Percentiles rank a stretch among this genome's conserved stretches.
These are phyloP conservation scores for Acleris holmiana DNA, from an alignment of 2,888 invertebrate genomes.

Conservation along the genomic window DNA sequence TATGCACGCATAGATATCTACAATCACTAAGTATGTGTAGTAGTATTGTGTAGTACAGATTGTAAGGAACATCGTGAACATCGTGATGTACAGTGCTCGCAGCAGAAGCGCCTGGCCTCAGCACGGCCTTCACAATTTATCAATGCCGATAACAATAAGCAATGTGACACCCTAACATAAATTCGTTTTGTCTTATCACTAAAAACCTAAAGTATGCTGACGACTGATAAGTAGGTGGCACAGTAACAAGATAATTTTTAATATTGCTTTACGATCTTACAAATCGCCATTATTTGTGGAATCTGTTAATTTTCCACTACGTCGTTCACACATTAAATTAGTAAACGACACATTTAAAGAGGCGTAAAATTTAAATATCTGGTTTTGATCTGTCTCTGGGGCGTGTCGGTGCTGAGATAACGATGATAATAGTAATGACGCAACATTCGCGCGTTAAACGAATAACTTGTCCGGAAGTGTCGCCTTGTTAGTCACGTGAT, in stretches of 20 bases:
- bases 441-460: conserved; percentile 28
- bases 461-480: conserved; percentile 24
- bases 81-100: conserved; percentile 42
- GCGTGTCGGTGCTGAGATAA: conserved; percentile 28
- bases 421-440: conserved; percentile 31
- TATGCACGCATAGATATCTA: conserved; percentile 66
- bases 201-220: conserved; percentile 62
- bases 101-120: conserved; percentile 58
- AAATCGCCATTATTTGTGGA: conserved; percentile 41
- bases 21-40: conserved; percentile 44
- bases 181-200: conserved; percentile 80
- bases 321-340: conserved; percentile 28
- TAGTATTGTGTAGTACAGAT: conserved; percentile 24
- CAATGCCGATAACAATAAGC: conserved; percentile 77
- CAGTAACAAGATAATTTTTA: conserved; percentile 71
- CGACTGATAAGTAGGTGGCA: conserved; percentile 57
- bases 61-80: conserved; percentile 40
- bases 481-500: conserved; percentile 28
- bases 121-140: conserved; percentile 70
- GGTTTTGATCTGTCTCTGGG: conserved; percentile 28
- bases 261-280: conserved; percentile 60
- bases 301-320: conserved; percentile 38
- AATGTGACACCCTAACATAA: conserved; percentile 80
- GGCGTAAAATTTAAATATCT: conserved; percentile 35
- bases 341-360: conserved; percentile 25